phyloP scores from a whole-genome alignment of 2,797 vertebrate species.

The Danio aesculapii region DNA sequence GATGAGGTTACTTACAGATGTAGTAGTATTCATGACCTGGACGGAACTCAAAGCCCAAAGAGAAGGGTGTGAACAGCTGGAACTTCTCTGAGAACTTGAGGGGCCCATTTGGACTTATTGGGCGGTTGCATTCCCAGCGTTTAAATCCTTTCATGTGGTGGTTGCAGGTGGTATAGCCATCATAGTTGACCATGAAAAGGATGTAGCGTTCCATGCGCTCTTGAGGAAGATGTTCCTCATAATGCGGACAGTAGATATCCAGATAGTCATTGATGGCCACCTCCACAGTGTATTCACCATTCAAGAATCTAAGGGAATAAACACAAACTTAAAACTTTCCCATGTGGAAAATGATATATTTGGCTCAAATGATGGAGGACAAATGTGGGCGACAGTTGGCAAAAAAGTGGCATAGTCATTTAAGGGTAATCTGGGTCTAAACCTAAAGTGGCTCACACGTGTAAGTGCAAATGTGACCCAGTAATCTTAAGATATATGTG shows the following conservation, averaged over 20 bases:
- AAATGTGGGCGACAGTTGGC: too few species aligned
- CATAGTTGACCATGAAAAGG: conserved; percentile 95
- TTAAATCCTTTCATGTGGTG: conserved; percentile 92
- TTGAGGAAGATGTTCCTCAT: conserved; percentile 79
- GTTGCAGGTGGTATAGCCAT: conserved; percentile 90
- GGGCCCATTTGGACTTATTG: conserved; percentile 86
- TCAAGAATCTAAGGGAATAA: conserved; percentile 78
- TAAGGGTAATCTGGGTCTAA: too few species aligned
- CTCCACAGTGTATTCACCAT: conserved; percentile 91
- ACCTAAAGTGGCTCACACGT: too few species aligned
- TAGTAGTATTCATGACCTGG: conserved; percentile 96
- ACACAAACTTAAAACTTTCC: background rate
- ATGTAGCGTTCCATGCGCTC: conserved; percentile 90
- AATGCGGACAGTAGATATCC: conserved; percentile 97
- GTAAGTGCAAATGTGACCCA: too few species aligned
- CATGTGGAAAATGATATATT: too few species aligned
- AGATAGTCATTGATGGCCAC: conserved; percentile 97
- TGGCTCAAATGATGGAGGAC: too few species aligned
- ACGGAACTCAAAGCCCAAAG: conserved; percentile 94
- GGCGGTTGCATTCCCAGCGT: conserved; percentile 95
- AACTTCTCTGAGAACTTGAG: conserved; percentile 98
- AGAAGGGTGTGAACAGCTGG: conserved; percentile 97
- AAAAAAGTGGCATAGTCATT: too few species aligned
- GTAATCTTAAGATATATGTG: too few species aligned
- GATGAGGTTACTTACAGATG: conserved; percentile 86